Evolutionary conservation across 1,140 invertebrate genomes (phyloP).

Genomic region (Druon quercuslanigerum): DNA sequence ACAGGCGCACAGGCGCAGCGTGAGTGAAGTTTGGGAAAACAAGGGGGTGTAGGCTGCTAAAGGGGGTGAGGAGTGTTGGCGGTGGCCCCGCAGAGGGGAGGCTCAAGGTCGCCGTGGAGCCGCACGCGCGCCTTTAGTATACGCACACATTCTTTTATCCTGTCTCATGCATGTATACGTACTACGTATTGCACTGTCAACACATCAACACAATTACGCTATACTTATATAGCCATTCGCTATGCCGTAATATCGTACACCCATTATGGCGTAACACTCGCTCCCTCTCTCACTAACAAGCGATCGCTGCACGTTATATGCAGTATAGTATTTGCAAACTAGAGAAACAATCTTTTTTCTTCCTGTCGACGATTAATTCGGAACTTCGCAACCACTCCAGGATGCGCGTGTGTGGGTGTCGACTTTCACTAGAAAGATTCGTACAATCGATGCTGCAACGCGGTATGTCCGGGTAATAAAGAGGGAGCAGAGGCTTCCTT

Average conservation of each 20-base stretch:
- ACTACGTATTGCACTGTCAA: slow-evolving; percentile 15
- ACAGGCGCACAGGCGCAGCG: too few species aligned
- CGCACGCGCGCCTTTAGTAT: slow-evolving; percentile 67
- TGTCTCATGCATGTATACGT: slow-evolving; percentile 41
- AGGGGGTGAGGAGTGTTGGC: slow-evolving; percentile 37
- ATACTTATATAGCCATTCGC: slow-evolving; percentile 17
- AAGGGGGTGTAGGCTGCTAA: slow-evolving; percentile 31
- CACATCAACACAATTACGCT: slow-evolving; percentile 35
- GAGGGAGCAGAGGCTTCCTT: too few species aligned
- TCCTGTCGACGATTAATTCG: too few species aligned
- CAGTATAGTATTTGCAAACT: too few species aligned
- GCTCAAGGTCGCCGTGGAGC: slow-evolving; percentile 70
- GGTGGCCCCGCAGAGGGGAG: slow-evolving; percentile 46
- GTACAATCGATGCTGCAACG: too few species aligned
- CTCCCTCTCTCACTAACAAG: background rate
- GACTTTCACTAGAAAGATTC: too few species aligned
- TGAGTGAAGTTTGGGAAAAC: slow-evolving; percentile 19
- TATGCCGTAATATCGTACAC: background rate
- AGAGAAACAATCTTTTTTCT: too few species aligned
- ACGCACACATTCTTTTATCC: slow-evolving; percentile 45
- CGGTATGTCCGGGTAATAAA: too few species aligned
- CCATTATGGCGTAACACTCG: slow-evolving; percentile 45
- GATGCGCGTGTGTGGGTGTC: too few species aligned
- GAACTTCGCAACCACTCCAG: too few species aligned
- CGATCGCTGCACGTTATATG: too few species aligned